phyloP scores from a whole-genome alignment of 1,140 invertebrate species.

The Drosophila littoralis region DNA sequence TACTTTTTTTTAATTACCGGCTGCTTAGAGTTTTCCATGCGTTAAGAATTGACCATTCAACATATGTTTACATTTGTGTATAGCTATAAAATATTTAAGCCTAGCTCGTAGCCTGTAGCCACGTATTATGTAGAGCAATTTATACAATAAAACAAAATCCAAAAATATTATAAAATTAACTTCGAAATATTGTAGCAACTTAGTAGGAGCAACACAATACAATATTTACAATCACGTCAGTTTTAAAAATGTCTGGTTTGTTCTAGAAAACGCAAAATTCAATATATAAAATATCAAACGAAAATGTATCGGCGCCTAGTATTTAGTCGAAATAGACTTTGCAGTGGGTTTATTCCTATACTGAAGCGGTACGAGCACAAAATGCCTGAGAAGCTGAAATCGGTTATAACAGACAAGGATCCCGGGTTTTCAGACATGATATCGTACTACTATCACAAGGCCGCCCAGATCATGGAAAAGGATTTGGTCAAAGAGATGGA shows the following conservation, averaged over 20 bases:
- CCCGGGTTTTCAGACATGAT: slow-evolving; percentile 90
- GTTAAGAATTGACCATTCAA: slow-evolving; percentile 62
- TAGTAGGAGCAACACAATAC: background rate
- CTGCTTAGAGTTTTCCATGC: slow-evolving; percentile 54
- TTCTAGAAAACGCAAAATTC: too few species aligned
- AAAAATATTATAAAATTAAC: slow-evolving; percentile 52
- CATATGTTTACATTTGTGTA: slow-evolving; percentile 58
- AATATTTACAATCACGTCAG: too few species aligned
- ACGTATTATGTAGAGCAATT: slow-evolving; percentile 72
- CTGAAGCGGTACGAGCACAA: slow-evolving; percentile 75
- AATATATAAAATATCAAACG: too few species aligned
- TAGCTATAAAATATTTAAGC: slow-evolving; percentile 71
- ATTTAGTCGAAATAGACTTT: too few species aligned
- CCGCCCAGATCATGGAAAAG: slow-evolving; percentile 88
- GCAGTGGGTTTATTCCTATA: background rate
- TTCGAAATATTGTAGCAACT: slow-evolving; percentile 1
- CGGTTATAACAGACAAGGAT: slow-evolving; percentile 87
- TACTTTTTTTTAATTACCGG: slow-evolving; percentile 41
- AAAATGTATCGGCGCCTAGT: too few species aligned
- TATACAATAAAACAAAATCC: slow-evolving; percentile 61
- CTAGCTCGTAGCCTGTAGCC: slow-evolving; percentile 67
- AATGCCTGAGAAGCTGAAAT: slow-evolving; percentile 87
- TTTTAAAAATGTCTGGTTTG: too few species aligned
- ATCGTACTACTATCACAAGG: slow-evolving; percentile 89
- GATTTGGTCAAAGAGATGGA: slow-evolving; percentile 88